phyloP scores from a whole-genome alignment of 2,888 invertebrate genomes.

The Vesta saturnalis region DNA sequence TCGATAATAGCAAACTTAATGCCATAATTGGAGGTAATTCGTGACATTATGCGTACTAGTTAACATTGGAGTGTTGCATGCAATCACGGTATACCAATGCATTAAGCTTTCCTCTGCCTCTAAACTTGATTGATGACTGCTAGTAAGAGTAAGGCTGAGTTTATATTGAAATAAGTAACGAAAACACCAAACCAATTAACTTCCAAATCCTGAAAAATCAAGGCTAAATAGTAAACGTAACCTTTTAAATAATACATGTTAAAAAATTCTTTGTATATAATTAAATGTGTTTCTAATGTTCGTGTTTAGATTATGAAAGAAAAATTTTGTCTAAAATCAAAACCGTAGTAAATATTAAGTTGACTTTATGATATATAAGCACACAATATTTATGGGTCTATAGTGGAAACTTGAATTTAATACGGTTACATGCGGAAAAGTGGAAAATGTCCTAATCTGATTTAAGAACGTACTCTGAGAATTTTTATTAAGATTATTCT shows the following conservation, averaged over 20 bases:
- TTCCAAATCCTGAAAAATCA: background rate
- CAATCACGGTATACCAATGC: slow-evolving; percentile 23
- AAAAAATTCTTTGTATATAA: background rate
- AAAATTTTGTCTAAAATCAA: slow-evolving; percentile 4
- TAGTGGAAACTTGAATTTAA: slow-evolving; percentile 6
- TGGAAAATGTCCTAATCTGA: slow-evolving; percentile 9
- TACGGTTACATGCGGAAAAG: slow-evolving; percentile 9
- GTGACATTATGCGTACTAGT: slow-evolving; percentile 35
- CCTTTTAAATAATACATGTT: background rate
- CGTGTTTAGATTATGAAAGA: background rate
- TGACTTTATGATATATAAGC: slow-evolving; percentile 7
- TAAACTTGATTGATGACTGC: background rate
- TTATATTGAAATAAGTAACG: too few species aligned
- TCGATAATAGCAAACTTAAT: slow-evolving; percentile 30
- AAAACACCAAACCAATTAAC: background rate
- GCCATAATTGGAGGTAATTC: slow-evolving; percentile 38
- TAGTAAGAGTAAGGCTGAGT: too few species aligned
- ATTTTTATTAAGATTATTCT: slow-evolving; percentile 7
- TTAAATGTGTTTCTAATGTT: slow-evolving; percentile 8
- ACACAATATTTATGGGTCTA: slow-evolving; percentile 1
- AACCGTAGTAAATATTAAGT: slow-evolving; percentile 7
- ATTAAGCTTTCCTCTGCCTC: slow-evolving; percentile 12
- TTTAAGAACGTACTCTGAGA: background rate
- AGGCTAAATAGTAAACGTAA: background rate
- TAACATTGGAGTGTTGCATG: slow-evolving; percentile 33